These are phyloP conservation scores for Scopus umbretta DNA, from an alignment of 2,113 vertebrate genomes.

Conservation along the genomic window DNA sequence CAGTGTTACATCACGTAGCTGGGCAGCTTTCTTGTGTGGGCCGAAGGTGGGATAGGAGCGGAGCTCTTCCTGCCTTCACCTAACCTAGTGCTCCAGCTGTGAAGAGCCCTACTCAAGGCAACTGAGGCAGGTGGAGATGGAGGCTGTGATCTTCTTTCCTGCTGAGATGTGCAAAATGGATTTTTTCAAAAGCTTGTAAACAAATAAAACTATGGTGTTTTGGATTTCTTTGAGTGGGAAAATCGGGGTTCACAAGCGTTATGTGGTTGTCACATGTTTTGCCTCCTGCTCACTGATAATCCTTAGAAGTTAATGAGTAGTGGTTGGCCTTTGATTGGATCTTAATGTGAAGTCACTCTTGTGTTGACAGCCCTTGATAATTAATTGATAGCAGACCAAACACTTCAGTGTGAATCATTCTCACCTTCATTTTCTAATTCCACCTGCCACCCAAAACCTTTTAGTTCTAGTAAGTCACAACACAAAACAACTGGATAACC, in stretches of 20 bases:
- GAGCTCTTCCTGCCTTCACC: background rate
- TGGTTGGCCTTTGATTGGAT: background rate
- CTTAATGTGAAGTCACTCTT: background rate
- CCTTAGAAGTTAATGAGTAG: background rate
- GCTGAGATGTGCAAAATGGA: background rate
- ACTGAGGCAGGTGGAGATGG: background rate
- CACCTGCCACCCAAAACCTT: background rate
- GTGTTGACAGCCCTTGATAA: slow-evolving; percentile 15
- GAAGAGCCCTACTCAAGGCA: background rate
- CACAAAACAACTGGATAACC: background rate
- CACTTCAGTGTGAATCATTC: background rate
- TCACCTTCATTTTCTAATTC: background rate
- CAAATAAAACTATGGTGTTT: background rate
- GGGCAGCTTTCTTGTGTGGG: background rate
- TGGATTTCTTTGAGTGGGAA: background rate
- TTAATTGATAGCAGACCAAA: background rate
- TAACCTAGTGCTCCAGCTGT: background rate
- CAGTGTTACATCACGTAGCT: accelerated
- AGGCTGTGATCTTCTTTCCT: background rate
- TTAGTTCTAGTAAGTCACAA: background rate
- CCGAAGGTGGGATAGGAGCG: background rate
- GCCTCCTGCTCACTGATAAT: background rate
- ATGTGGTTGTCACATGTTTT: background rate
- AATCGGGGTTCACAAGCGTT: background rate
- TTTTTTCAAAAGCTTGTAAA: background rate